Evolutionary conservation across 2,113 vertebrate species (phyloP).

Genomic region (Melospiza melodia): DNA sequence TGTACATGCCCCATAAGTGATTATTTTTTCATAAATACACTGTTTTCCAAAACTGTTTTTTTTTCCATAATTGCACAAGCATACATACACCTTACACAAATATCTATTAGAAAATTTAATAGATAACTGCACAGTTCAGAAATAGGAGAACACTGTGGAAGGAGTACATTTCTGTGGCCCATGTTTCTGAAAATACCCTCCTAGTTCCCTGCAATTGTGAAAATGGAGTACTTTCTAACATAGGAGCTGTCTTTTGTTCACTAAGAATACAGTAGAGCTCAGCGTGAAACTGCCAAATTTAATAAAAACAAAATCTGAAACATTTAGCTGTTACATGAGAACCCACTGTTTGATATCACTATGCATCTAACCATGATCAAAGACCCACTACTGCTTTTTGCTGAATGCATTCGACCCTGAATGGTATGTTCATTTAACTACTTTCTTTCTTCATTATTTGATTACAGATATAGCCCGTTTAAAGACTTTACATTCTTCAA

Average conservation of each 20-base stretch:
- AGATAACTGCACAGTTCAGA: conserved; percentile 84
- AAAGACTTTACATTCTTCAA: conserved; percentile 67
- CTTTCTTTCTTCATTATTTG: conserved; percentile 75
- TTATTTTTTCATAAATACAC: conserved; percentile 85
- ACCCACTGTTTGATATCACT: conserved; percentile 80
- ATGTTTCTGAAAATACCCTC: conserved; percentile 70
- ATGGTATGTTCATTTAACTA: conserved; percentile 74
- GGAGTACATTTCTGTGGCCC: conserved; percentile 77
- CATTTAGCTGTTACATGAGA: conserved; percentile 80
- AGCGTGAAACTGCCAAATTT: conserved; percentile 83
- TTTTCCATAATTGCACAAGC: conserved; percentile 85
- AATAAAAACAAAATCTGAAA: conserved; percentile 83
- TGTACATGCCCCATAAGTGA: conserved; percentile 86
- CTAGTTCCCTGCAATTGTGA: conserved; percentile 71
- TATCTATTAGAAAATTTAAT: conserved; percentile 86
- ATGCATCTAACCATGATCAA: conserved; percentile 81
- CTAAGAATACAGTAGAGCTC: conserved; percentile 78
- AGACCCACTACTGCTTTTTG: conserved; percentile 78
- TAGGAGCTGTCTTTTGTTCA: conserved; percentile 77
- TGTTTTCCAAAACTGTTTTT: conserved; percentile 82
- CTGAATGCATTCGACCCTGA: conserved; percentile 73
- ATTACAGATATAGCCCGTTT: conserved; percentile 76
- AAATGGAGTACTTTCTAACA: conserved; percentile 72
- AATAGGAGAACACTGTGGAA: conserved; percentile 80
- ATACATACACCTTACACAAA: conserved; percentile 88